Base-by-base conservation (phyloP, 1,140 invertebrate genomes). In the Caenorhabditis tropicalis region DNA sequence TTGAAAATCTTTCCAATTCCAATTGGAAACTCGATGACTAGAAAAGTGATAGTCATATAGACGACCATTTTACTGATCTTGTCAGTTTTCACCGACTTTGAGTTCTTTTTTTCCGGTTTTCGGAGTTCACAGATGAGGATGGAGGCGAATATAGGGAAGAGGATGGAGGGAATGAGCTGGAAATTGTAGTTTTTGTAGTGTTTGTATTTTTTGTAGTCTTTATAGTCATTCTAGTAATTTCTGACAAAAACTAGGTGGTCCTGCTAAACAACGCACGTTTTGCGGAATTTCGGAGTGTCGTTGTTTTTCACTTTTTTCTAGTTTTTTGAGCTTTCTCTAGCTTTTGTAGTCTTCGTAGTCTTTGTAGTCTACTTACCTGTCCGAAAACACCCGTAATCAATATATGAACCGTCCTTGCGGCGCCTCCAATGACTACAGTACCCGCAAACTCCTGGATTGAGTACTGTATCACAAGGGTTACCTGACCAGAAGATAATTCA, bases 1-100 rank as follows among this genome's bases (percentile, higher is more conserved):
- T 65, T 65, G 5, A 33, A 65, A 4, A 65, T 33, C 16, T 65
- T 65, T 10, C 58, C 58, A 0, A 33, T 3, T 16, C 58, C 58
- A 65, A 65, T 65, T 16, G 58, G 58, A 65, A 65, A 65, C 16
- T 65, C 58, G 10, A 65, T 65, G 0, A 65, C 58, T n/a, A 65
- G 10, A 39, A 65, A 65, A 6, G 58, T 65, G 4, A 65, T 19
- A 36, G 58, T 65, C 58, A 65, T 65, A 19, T 65, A 65, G 10
- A 65, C 19, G 5, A 65, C 33, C 58, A 65, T 65, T 36, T 65
- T 65, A 19, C 58, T 65, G 7, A 65, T 33, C 27, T 65, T 65
- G 6, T 65, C 58, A 4, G 58, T 65, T 36, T 65, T 65, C 16
- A 65, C 58, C 5, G 15, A 36, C 4, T 15, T 36, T 2, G 58